Evolutionary conservation across 2,113 vertebrate species (phyloP).

Genomic region (Heliornis fulica): DNA sequence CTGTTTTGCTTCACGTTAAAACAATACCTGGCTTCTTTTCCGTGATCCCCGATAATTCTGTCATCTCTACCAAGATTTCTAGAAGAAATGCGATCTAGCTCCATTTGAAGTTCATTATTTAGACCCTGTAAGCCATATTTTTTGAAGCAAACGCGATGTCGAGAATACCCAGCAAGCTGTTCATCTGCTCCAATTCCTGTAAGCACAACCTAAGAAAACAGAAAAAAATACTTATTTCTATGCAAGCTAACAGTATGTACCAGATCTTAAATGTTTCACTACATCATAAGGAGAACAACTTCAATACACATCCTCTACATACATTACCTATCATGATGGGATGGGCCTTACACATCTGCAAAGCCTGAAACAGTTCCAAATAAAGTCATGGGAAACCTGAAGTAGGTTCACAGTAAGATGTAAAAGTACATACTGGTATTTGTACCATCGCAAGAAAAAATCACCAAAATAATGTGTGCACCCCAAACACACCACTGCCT

Average conservation of each 20-base stretch:
- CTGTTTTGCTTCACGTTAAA: background rate
- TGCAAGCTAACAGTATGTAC: background rate
- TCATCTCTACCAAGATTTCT: slow-evolving; percentile 95
- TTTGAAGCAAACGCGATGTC: slow-evolving; percentile 85
- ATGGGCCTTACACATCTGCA: background rate
- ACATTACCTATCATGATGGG: background rate
- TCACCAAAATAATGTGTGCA: background rate
- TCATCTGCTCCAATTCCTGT: slow-evolving; percentile 96
- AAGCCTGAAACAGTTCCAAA: background rate
- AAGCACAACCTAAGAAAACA: slow-evolving; percentile 81
- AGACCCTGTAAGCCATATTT: slow-evolving; percentile 78
- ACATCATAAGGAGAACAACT: background rate
- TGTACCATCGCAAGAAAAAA: background rate
- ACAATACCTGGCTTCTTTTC: slow-evolving; percentile 91
- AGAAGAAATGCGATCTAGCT: slow-evolving; percentile 87
- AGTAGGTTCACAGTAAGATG: background rate
- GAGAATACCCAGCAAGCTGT: slow-evolving; percentile 93
- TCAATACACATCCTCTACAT: background rate
- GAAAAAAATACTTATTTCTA: background rate
- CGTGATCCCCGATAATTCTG: slow-evolving; percentile 88
- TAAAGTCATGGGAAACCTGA: background rate
- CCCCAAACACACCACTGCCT: background rate
- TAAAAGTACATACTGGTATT: background rate
- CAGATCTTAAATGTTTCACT: background rate
- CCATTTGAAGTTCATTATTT: slow-evolving; percentile 87